Conservation (phyloP, 2,113 vertebrate genomes). For the Hippocampus abdominalis region DNA sequence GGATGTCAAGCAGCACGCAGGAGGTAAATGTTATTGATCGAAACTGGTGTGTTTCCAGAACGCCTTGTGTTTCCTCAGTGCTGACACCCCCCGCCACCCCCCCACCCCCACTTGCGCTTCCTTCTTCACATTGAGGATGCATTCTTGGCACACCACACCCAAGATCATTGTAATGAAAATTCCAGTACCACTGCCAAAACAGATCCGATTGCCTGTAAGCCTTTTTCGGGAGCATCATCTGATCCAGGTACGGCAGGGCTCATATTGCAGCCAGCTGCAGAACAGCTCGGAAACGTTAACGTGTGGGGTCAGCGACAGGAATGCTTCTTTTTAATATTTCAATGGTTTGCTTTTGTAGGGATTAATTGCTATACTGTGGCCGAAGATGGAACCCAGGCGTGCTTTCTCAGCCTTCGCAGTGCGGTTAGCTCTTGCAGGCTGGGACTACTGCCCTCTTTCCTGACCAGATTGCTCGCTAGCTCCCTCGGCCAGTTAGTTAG, state of each 20-base stretch:
- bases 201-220: constrained; percentile 89
- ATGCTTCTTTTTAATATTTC: not conserved
- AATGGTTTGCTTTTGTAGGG: too few species aligned
- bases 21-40: not conserved
- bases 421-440: too few species aligned
- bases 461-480: too few species aligned
- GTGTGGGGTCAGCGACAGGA: not conserved
- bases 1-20: not conserved
- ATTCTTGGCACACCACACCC: constrained; percentile 86
- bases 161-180: constrained; percentile 94
- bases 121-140: constrained; percentile 61
- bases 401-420: too few species aligned
- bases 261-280: constrained; percentile 54
- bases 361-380: too few species aligned
- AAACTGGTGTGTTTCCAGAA: constrained; percentile 12
- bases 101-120: constrained; percentile 7
- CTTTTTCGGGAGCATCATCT: constrained; percentile 76
- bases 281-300: not conserved
- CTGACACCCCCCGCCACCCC: not conserved
- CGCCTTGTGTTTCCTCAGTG: not conserved
- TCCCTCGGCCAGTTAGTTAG: too few species aligned
- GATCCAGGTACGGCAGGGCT: constrained; percentile 73
- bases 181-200: constrained; percentile 79
- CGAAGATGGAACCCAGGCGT: too few species aligned
- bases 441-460: too few species aligned